phyloP scores from a whole-genome alignment of 2,888 invertebrate species.

The Pristionchus exspectatus region DNA sequence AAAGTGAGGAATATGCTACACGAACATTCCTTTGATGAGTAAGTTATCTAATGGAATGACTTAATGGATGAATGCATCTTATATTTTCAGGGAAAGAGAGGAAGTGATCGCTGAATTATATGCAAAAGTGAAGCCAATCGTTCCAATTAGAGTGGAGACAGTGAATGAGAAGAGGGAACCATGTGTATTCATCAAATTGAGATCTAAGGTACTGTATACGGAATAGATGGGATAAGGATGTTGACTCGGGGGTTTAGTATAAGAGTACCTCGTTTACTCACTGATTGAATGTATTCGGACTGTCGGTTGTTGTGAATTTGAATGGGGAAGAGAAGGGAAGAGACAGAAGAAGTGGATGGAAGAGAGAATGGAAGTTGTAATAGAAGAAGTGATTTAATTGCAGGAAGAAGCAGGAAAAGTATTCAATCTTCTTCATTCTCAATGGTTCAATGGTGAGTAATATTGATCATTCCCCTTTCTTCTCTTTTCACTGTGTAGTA shows the following conservation, averaged over 20 bases:
- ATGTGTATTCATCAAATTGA: constrained; percentile 23
- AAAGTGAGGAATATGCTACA: constrained; percentile 25
- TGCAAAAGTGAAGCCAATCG: constrained; percentile 38
- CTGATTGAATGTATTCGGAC: not conserved
- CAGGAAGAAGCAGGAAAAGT: constrained; percentile 18
- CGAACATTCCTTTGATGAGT: not conserved
- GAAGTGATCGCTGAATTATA: constrained; percentile 8
- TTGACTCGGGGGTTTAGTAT: too few relatives aligned
- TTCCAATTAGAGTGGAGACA: not conserved
- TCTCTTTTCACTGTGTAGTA: not conserved
- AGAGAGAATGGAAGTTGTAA: not conserved
- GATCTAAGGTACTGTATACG: not conserved
- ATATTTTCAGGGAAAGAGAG: not conserved
- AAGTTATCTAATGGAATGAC: not conserved
- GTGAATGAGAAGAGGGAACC: not conserved
- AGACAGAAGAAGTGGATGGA: not conserved
- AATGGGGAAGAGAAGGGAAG: not conserved
- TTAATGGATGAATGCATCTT: not conserved
- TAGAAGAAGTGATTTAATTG: not conserved
- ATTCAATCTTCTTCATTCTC: constrained; percentile 1
- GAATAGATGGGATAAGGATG: not conserved
- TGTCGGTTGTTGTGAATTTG: not conserved
- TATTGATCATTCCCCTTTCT: not conserved
- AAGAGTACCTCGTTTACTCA: not conserved
- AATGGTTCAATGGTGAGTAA: constrained; percentile 52